These are phyloP conservation scores for Zaprionus davidi DNA, from an alignment of 1,140 invertebrate genomes.

Conservation along the genomic window DNA sequence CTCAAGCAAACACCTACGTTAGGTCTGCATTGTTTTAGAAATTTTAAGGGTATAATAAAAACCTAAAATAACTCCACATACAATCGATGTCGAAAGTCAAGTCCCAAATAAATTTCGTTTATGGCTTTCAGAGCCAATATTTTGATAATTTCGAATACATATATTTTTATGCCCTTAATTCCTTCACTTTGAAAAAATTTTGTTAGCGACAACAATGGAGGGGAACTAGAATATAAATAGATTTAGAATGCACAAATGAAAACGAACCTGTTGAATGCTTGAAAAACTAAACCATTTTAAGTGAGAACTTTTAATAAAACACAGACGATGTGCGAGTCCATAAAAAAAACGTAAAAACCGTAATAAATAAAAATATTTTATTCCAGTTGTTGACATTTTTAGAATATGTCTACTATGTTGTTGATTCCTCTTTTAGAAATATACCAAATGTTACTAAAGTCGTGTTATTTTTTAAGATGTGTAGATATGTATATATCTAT, in stretches of 20 bases:
- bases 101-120: not conserved
- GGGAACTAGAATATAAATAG: conserved; percentile 14
- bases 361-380: conserved; percentile 17
- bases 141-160: not conserved
- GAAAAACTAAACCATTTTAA: conserved; percentile 18
- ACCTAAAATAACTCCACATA: conserved; percentile 1
- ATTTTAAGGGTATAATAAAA: not conserved
- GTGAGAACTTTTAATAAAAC: not conserved
- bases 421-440: not conserved
- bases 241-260: conserved; percentile 45
- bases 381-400: conserved; percentile 5
- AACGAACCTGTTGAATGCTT: conserved; percentile 38
- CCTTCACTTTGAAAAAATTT: not conserved
- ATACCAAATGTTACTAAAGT: not conserved
- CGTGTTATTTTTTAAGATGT: no score
- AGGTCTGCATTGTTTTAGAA: not conserved
- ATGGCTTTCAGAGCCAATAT: not conserved
- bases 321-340: not conserved
- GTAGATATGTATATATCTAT: no score
- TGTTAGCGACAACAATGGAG: not conserved
- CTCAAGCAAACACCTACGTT: not conserved
- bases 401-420: not conserved
- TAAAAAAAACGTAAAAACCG: conserved; percentile 13
- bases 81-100: not conserved
- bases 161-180: conserved; percentile 12